These are phyloP conservation scores for Rhagium mordax DNA, from an alignment of 2,888 invertebrate genomes.

Conservation along the genomic window DNA sequence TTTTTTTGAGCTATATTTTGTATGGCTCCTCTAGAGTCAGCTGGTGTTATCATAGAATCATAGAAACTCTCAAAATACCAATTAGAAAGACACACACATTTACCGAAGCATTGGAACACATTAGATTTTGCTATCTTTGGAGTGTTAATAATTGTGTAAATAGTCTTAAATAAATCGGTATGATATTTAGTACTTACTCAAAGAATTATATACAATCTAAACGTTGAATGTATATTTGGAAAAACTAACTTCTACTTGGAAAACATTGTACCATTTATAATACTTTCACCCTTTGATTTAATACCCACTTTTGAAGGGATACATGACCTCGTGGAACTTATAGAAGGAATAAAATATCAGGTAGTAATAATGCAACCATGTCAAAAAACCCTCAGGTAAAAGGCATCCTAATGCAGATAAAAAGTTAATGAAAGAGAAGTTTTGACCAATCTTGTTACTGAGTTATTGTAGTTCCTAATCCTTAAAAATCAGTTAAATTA, in stretches of 20 bases:
- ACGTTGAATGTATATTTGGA: constrained; percentile 84
- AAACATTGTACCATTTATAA: constrained; percentile 79
- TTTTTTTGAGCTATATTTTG: constrained; percentile 82
- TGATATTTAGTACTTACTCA: constrained; percentile 85
- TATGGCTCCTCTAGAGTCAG: constrained; percentile 78
- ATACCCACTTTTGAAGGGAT: constrained; percentile 75
- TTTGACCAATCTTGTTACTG: too few relatives aligned
- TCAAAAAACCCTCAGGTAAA: constrained; percentile 56
- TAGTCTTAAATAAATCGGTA: constrained; percentile 85
- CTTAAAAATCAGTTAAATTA: too few relatives aligned
- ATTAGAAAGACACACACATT: constrained; percentile 74
- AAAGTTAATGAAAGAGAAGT: constrained; percentile 44
- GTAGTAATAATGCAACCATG: constrained; percentile 68
- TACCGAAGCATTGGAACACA: constrained; percentile 79
- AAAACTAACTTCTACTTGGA: constrained; percentile 82
- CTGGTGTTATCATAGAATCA: constrained; percentile 78
- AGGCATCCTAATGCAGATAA: constrained; percentile 36
- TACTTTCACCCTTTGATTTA: constrained; percentile 83
- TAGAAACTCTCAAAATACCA: constrained; percentile 68
- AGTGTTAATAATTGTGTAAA: constrained; percentile 80
- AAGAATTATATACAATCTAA: constrained; percentile 78
- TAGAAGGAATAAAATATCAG: constrained; percentile 68
- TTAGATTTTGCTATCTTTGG: constrained; percentile 79
- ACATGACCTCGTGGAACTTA: constrained; percentile 70
- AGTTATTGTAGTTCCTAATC: too few relatives aligned